Base-by-base conservation (phyloP, 2,888 invertebrate species). In the Ormyrus nitidulus region DNA sequence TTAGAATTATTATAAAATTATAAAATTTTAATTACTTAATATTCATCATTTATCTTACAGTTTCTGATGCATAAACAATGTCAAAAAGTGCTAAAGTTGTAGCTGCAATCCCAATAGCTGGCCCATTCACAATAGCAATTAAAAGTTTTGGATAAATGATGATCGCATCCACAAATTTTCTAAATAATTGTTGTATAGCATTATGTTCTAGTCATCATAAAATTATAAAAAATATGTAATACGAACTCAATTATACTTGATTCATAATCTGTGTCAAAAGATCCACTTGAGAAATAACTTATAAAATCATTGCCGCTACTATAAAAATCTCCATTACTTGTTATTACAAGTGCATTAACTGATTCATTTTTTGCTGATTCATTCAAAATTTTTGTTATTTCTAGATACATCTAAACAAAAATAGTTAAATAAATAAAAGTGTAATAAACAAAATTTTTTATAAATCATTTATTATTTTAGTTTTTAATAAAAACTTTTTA, bases 101-200 rank as follows among this genome's bases (percentile, higher is more conserved):
- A 4, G 95, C 95, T 61, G 95, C 95, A 84, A 99, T 95, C 48
- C 99, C 99, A 84, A 99, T 94, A 11, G 98, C 97, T 61, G 98
- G 98, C 1, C 99, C 99, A 92, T 99, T 98, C 0, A 99, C 95
- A 79, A 98, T 91, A 11, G 95, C 96, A 82, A 99, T 92, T 62
- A 99, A 89, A 54, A 98, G 91, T 91, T 99, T 99, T 0, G 97
- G 96, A 89, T 96, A 98, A 84, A 94, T 94, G 83, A 98, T 96
- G 84, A 97, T 94, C 0, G 96, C 92, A 79, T 93, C 92, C 2
- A 98, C 92, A 91, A 95, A 95, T 6, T 93, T 91, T 85, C 94
- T 94, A 92, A 91, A 87, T 89, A n/a, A 13, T 53, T 58, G 9
- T 86, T 73, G 90, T 86, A 61, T 73, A 77, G 71, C 62, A 34